phyloP scores from a whole-genome alignment of 2,113 vertebrate species.

The Amblyornis subalaris region DNA sequence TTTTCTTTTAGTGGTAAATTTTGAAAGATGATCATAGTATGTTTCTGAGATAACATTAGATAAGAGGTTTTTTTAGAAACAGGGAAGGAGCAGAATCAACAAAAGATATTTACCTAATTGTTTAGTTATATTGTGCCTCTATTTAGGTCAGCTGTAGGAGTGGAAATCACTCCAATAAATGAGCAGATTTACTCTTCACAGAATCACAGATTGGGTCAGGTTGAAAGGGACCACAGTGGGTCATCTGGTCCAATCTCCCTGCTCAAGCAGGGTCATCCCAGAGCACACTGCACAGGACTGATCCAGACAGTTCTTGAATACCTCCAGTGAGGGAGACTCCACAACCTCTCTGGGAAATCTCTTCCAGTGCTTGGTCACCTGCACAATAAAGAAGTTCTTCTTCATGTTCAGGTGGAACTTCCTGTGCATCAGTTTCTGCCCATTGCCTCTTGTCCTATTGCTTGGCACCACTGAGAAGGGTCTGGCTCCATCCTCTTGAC shows the following conservation, averaged over 20 bases:
- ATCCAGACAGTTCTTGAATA: not conserved
- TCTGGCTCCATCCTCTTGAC: not conserved
- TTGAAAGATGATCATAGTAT: not conserved
- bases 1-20: not conserved
- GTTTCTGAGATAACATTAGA: not conserved
- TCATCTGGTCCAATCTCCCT: not conserved
- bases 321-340: not conserved
- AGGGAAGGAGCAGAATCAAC: not conserved
- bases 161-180: not conserved
- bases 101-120: not conserved
- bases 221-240: not conserved
- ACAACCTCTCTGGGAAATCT: not conserved
- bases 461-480: not conserved
- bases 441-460: accelerated
- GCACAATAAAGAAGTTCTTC: not conserved
- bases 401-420: not conserved
- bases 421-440: not conserved
- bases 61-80: not conserved
- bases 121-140: not conserved
- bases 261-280: not conserved
- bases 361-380: not conserved
- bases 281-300: not conserved
- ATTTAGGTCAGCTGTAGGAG: not conserved
- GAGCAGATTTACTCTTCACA: not conserved
- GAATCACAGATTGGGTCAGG: not conserved